Base-by-base conservation (phyloP, 1,140 invertebrate genomes). In the Ooceraea biroi region DNA sequence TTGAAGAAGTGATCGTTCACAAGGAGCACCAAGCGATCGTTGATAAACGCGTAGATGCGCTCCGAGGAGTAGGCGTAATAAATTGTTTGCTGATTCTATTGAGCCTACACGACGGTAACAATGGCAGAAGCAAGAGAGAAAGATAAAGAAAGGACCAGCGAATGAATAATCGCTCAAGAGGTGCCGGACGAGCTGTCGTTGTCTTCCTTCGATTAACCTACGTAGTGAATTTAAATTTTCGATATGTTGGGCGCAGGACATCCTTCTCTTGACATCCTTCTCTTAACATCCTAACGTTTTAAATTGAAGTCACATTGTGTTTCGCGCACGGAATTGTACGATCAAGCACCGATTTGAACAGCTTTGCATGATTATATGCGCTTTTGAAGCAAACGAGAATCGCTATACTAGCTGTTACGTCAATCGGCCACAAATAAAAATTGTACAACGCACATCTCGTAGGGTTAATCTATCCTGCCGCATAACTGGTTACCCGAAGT, bases 71-170 rank as follows among this genome's bases (percentile, higher is more conserved):
- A 86, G 88, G 87, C 88, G 88, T 88, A 88, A 89, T 89, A 89
- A 89, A 89, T 89, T 88, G 87, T 89, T 89, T 88, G 88, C 88
- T 89, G 87, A 89, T 88, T 89, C 88, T 82, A 89, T 89, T 89
- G 87, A 89, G 84, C 84, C 88, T 88, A 86, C 88, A 77, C 88
- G 87, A 84, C 55, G 83, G 71, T 71, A 85, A 88, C 87, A 88
- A 88, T 88, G 57, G 87, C 71, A 52, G 30, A 61, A 82, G 71
- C 57, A 65, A 87, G 36, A 76, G 82, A 57, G 85, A 41, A 65
- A 60, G 48, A 72, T 17, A 74, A 52, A 84, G 76, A 50, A 12
- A 50, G 7, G 27, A 63, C n/a, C 44, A 19, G 8, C 3, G 76
- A 58, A 80, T 80, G 65, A 80, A 80, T 71, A 80, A 80, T 80